Evolutionary conservation across 2,797 vertebrate genomes (phyloP), one percentile per base, ranked within the genome.

Genomic region (Sciurus vulgaris): DNA sequence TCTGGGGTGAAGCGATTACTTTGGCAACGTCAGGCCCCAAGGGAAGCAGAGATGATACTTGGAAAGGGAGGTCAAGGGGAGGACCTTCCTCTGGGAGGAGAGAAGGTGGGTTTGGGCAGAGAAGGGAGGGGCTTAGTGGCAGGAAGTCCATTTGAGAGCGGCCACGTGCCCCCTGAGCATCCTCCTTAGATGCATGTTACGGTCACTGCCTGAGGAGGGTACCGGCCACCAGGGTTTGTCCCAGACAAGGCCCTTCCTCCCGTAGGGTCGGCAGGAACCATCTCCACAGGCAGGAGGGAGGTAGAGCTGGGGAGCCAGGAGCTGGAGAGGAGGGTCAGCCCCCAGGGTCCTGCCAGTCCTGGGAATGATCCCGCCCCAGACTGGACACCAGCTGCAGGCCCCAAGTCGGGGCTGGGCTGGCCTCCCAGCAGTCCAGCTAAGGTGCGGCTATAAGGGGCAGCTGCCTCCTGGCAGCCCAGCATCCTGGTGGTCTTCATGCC

Each of bases 161-260:
- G 35, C 70, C 78, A 22, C 22, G 2, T 10, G 4, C 65, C 20
- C 28, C 7, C 7, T 14, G 54, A 33, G 65, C 0, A 0, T 13
- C 70, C 26, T 72, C 72, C 87, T 81, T 44, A 30, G 17, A 33
- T 59, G 54, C 10, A 6, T 6, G 10, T 26, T 9, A 49, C 30
- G 18, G 72, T 28, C 77, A 28, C 26, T 2, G 18, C 5, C 0
- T 7, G 17, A 54, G 28, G 17, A 86, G 18, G n/a, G 22, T 1
- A 26, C 59, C 24, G 8, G 44, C 22, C 20, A 47, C 72, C 79
- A 79, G 38, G 20, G 7, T 26, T 13, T 30, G 38, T 78, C 84
- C n/a, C 33, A 56, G 44, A 47, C 24, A 30, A 47, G 77, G 51
- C 44, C 41, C 33, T 69, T 61, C 54, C 24, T 82, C 15, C 44